These are phyloP conservation scores for Lota lota DNA, from an alignment of 2,113 vertebrate species.

Conservation along the genomic window DNA sequence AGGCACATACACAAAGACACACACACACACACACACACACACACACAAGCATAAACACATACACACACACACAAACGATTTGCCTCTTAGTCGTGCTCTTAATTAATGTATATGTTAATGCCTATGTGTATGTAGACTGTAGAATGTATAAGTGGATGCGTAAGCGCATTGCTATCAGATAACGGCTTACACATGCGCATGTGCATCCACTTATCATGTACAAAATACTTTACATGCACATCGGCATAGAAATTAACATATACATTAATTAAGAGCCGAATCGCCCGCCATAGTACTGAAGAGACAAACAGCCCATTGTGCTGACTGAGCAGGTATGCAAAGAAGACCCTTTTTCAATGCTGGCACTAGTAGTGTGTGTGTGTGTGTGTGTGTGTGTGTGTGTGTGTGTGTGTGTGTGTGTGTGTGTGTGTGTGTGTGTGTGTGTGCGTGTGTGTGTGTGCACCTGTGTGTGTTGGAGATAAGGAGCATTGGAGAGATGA, in stretches of 20 bases:
- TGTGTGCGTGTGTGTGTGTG: conserved; percentile 26
- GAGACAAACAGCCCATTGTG: conserved; percentile 83
- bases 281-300: too few species aligned
- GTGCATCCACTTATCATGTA: too few species aligned
- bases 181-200: too few species aligned
- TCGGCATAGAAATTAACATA: too few species aligned
- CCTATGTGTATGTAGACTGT: too few species aligned
- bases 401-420: conserved; percentile 8
- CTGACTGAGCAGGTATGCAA: conserved; percentile 60
- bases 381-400: conserved; percentile 46
- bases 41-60: conserved; percentile 13
- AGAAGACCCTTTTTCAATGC: conserved; percentile 31
- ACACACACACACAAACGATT: conserved; percentile 2
- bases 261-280: too few species aligned
- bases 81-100: not conserved
- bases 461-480: not conserved
- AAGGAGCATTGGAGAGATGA: not conserved
- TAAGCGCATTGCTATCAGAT: too few species aligned
- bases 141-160: too few species aligned
- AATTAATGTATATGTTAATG: too few species aligned
- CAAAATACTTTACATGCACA: too few species aligned
- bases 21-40: conserved; percentile 7
- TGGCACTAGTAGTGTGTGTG: conserved; percentile 46
- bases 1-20: not conserved
- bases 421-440: conserved; percentile 17